Conservation (phyloP, 2,797 vertebrate species). For the Megalops cyprinoides region DNA sequence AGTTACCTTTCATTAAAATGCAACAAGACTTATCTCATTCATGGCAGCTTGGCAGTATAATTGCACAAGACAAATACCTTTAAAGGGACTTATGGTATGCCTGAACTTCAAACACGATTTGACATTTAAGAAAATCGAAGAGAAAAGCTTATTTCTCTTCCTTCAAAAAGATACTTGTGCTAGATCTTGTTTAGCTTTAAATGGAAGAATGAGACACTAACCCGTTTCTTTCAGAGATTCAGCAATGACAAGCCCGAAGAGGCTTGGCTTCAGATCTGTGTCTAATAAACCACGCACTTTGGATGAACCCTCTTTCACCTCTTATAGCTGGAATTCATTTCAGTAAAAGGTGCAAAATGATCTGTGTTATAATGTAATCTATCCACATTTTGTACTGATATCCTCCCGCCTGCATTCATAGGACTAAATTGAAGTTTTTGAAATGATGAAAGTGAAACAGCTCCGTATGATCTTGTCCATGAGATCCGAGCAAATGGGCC, state of each 20-base stretch:
- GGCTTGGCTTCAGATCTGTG: background rate
- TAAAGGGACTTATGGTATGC: background rate
- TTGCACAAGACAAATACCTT: slow-evolving; percentile 17
- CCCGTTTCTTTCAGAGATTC: background rate
- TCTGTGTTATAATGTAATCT: slow-evolving; percentile 11
- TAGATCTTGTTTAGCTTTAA: background rate
- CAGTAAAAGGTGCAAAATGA: slow-evolving; percentile 23
- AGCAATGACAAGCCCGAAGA: background rate
- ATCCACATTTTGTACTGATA: slow-evolving; percentile 4
- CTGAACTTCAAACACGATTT: background rate
- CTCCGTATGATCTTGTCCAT: slow-evolving; percentile 3
- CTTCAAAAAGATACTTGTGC: background rate
- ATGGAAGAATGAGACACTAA: background rate
- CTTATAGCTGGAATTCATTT: slow-evolving; percentile 15
- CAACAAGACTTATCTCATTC: background rate
- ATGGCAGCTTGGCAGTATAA: background rate
- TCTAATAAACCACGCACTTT: background rate
- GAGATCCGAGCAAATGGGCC: slow-evolving; percentile 15
- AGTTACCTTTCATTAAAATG: slow-evolving; percentile 10
- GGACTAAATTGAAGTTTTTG: slow-evolving; percentile 14
- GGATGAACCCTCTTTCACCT: slow-evolving; percentile 7
- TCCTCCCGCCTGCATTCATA: slow-evolving; percentile 7
- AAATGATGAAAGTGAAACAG: slow-evolving; percentile 13
- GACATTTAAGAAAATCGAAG: slow-evolving; percentile 12
- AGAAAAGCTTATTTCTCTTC: background rate